Percentiles rank a stretch among this genome's conserved stretches.
Conservation (phyloP, 2,113 vertebrate species). For the Terrapene triunguis region DNA sequence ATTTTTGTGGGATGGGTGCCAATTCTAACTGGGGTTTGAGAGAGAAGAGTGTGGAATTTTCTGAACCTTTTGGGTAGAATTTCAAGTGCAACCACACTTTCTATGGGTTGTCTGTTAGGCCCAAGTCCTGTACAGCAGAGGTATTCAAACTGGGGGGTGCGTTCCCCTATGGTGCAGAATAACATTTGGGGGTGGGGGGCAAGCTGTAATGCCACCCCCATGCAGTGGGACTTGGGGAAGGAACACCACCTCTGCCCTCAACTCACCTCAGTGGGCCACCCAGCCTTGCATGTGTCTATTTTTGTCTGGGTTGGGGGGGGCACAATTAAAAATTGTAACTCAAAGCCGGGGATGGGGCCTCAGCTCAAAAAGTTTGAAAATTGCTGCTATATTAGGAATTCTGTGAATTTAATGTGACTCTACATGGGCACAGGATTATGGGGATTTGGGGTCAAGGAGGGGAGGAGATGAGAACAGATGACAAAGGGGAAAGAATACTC, state of each 20-base stretch:
- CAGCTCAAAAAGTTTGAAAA: too few relatives aligned
- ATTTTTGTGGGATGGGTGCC: background rate
- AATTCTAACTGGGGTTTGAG: background rate
- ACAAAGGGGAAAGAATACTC: background rate
- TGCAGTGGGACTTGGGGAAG: too few relatives aligned
- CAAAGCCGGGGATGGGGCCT: fast-evolving
- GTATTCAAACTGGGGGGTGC: too few relatives aligned
- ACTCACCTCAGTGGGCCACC: too few relatives aligned
- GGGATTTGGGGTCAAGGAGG: background rate
- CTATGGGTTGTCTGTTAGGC: background rate
- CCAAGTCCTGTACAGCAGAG: background rate
- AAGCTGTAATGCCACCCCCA: too few relatives aligned
- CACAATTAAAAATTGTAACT: too few relatives aligned
- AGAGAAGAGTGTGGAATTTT: background rate
- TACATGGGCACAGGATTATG: background rate
- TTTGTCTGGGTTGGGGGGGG: too few relatives aligned
- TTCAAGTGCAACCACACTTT: background rate
- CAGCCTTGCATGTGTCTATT: too few relatives aligned
- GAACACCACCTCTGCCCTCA: too few relatives aligned
- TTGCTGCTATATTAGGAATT: background rate
- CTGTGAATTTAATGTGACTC: background rate
- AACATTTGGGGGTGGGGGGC: too few relatives aligned
- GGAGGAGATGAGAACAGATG: background rate
- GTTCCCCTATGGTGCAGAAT: too few relatives aligned
- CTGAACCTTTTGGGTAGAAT: background rate